Evolutionary conservation across 2,888 invertebrate genomes (phyloP), one percentile per base, ranked within the genome.

Genomic region (Plebejus anna): DNA sequence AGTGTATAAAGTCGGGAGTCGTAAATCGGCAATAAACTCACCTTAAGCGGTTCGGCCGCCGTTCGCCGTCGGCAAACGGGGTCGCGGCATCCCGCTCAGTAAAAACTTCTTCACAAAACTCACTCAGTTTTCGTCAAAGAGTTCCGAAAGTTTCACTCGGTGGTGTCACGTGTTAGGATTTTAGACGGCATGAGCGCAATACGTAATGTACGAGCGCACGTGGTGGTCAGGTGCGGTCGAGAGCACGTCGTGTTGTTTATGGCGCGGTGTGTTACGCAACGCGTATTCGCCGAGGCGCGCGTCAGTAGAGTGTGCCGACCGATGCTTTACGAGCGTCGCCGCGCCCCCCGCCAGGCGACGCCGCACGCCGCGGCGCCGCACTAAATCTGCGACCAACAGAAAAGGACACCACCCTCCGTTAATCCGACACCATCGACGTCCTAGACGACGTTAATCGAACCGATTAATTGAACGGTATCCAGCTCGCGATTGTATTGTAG

Each of bases 221-320:
- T 84, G 83, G 75, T 72, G 82, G 88, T 84, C 87, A 88, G 89
- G 90, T 89, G 90, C 87, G 89, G 66, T 16, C 66, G 66, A 66
- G 87, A 84, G 84, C 88, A 88, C 90, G 91, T 88, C 88, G 89
- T 88, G 89, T 91, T 92, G 93, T 94, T 93, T 93, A 93, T 91
- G 90, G 90, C 89, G 90, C 91, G 90, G 86, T 84, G 86, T 84
- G 86, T 93, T 93, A 93, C 93, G 93, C 93, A 93, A 93, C 93
- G 92, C 92, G 93, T 92, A 89, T 90, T 92, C 92, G 91, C 92
- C 90, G 88, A 89, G 91, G 88, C 91, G 93, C 92, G 93, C 94
- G 94, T 94, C 93, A 93, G 91, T 89, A 86, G 93, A 94, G 91
- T 92, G 92, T 92, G 94, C 89, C 91, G 91, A 87, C 89, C 92